These are phyloP conservation scores for Falco berigora DNA, from an alignment of 2,797 vertebrate genomes.

Conservation along the genomic window DNA sequence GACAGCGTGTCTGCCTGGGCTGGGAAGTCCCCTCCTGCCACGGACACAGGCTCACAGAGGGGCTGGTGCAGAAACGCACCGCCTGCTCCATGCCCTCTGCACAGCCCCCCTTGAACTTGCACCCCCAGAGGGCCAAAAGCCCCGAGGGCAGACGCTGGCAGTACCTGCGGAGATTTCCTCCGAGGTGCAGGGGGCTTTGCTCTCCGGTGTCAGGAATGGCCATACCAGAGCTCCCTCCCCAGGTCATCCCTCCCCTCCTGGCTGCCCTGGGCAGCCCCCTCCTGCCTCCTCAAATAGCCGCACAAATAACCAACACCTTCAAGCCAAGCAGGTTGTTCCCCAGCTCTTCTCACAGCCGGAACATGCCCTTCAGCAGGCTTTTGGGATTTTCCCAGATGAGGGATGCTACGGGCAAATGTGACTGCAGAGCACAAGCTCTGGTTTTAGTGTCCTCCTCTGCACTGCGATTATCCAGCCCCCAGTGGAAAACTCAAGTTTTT, in stretches of 20 bases:
- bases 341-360: accelerated
- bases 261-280: background rate
- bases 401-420: background rate
- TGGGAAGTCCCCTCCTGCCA: background rate
- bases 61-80: background rate
- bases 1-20: background rate
- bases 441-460: slow-evolving; percentile 26
- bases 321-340: background rate
- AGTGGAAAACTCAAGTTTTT: slow-evolving; percentile 14
- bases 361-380: background rate
- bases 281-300: background rate
- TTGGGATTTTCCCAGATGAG: background rate
- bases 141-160: accelerated
- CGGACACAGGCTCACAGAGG: accelerated
- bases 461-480: background rate
- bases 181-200: background rate
- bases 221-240: background rate
- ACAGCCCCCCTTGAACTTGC: accelerated
- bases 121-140: background rate
- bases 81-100: background rate
- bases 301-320: background rate
- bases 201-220: accelerated
- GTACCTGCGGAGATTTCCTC: background rate
- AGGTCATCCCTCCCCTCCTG: background rate
- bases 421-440: background rate